phyloP scores from a whole-genome alignment of 2,113 vertebrate genomes.

The Nesogale talazaci region DNA sequence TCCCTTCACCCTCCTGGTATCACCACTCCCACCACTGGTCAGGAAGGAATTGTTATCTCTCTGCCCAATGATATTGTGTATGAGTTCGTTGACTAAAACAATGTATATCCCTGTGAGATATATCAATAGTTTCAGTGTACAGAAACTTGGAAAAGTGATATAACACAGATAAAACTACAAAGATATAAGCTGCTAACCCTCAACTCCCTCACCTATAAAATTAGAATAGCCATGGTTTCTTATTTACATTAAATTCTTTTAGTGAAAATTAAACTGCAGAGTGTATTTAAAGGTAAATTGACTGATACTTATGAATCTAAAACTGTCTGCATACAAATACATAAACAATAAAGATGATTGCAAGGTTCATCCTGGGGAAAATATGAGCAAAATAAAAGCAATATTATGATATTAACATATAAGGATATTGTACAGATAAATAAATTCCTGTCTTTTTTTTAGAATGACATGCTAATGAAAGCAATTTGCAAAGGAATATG shows the following conservation, averaged over 20 bases:
- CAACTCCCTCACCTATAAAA: neutral
- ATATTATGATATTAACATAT: neutral
- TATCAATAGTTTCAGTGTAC: neutral
- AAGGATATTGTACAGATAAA: conserved; percentile 7
- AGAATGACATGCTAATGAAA: neutral
- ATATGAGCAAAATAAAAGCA: conserved; percentile 15
- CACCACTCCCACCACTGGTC: no score
- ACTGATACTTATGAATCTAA: neutral
- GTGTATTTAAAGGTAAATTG: neutral
- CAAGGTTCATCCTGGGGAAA: neutral
- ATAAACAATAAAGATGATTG: neutral
- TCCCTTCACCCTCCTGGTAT: no score
- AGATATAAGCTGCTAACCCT: neutral
- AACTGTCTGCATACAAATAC: neutral
- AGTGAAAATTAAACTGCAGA: conserved; percentile 1
- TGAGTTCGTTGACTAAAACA: conserved; percentile 3
- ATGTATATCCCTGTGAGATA: neutral
- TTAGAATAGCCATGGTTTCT: neutral
- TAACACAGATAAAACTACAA: neutral
- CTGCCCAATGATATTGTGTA: neutral
- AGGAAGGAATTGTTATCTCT: neutral
- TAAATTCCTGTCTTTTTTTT: neutral
- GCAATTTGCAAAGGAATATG: conserved; percentile 28
- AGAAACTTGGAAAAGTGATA: neutral
- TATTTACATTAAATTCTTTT: neutral